Evolutionary conservation across 2,113 vertebrate species (phyloP).

Genomic region (Toxotes jaculatrix): DNA sequence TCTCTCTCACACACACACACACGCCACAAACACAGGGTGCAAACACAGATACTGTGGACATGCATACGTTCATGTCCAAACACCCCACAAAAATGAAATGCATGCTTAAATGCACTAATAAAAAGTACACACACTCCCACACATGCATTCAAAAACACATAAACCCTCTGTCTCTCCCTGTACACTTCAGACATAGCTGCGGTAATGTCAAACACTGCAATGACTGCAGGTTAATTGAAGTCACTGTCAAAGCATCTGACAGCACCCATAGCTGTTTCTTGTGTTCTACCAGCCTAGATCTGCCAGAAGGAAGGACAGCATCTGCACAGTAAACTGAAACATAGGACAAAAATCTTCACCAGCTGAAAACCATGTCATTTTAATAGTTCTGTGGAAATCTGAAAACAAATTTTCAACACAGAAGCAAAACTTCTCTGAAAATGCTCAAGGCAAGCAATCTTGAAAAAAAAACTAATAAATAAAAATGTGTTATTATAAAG

Average conservation of each 20-base stretch:
- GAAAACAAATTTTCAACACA: constrained; percentile 5
- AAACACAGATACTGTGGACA: not conserved
- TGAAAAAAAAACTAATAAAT: not conserved
- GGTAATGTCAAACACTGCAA: not conserved
- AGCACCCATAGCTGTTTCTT: constrained; percentile 4
- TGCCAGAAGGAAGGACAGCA: not conserved
- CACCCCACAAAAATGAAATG: not conserved
- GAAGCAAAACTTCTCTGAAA: constrained; percentile 11
- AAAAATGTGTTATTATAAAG: constrained; percentile 19
- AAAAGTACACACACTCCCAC: not conserved
- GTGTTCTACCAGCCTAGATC: not conserved
- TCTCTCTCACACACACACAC: constrained; percentile 9
- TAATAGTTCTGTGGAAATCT: not conserved
- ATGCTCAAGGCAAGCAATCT: not conserved
- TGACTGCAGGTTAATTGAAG: not conserved
- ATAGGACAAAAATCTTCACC: not conserved
- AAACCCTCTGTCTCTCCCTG: not conserved
- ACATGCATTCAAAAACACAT: constrained; percentile 16
- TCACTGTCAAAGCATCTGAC: constrained; percentile 18
- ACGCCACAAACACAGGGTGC: constrained; percentile 11
- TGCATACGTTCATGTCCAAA: not conserved
- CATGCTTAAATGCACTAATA: not conserved
- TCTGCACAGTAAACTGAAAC: not conserved
- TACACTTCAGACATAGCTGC: not conserved
- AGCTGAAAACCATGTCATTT: not conserved